These are phyloP conservation scores for Calephelis perditalis DNA, from an alignment of 2,888 invertebrate genomes.

Conservation along the genomic window DNA sequence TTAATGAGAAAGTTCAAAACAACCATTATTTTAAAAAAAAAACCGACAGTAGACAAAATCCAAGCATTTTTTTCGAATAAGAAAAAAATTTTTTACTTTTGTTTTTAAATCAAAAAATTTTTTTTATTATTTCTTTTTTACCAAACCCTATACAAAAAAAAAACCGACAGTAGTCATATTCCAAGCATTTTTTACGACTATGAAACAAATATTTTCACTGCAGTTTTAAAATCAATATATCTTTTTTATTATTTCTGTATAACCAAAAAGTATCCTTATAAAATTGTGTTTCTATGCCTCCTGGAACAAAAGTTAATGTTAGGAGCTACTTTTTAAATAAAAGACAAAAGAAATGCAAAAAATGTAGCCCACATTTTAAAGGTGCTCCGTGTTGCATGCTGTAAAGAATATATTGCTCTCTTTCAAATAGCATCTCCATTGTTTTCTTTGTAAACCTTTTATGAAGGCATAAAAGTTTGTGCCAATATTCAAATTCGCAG, in stretches of 20 bases:
- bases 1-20: too few species aligned
- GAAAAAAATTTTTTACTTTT: too few species aligned
- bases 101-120: neutral
- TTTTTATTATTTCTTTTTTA: slow-evolving; percentile 1
- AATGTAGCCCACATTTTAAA: slow-evolving; percentile 42
- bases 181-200: too few species aligned
- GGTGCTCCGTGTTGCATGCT: slow-evolving; percentile 38
- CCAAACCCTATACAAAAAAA: too few species aligned
- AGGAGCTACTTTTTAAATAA: slow-evolving; percentile 43
- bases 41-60: too few species aligned
- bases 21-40: too few species aligned
- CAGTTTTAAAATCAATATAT: neutral
- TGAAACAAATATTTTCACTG: neutral
- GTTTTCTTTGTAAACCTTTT: slow-evolving; percentile 41
- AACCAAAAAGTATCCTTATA: neutral
- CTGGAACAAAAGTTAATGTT: slow-evolving; percentile 17
- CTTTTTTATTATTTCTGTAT: slow-evolving; percentile 3
- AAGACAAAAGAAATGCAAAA: slow-evolving; percentile 41
- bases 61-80: too few species aligned
- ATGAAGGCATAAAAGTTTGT: slow-evolving; percentile 49
- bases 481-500: slow-evolving; percentile 64
- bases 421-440: slow-evolving; percentile 39
- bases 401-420: slow-evolving; percentile 39
- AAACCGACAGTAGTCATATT: too few species aligned
- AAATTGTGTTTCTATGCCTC: neutral